Conservation (phyloP, 1,140 invertebrate genomes). For the Sinella curviseta region DNA sequence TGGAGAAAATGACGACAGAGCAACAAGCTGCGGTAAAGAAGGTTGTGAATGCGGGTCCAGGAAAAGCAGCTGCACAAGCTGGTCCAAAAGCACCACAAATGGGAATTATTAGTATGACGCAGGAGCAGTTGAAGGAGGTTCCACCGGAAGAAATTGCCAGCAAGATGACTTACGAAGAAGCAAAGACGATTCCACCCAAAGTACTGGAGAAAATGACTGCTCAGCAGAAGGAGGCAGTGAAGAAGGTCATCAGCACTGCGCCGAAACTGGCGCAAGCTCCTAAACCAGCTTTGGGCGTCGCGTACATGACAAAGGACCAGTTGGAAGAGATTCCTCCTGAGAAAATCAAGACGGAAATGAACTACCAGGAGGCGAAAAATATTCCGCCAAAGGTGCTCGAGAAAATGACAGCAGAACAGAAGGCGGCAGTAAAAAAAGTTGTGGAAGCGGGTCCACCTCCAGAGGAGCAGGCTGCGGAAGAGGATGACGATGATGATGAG, state of each 20-base stretch:
- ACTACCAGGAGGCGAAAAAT: not conserved
- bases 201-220: not conserved
- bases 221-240: not conserved
- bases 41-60: not conserved
- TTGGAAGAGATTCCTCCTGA: not conserved
- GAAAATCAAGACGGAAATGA: not conserved
- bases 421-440: not conserved
- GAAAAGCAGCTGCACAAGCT: not conserved
- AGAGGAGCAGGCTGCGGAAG: not conserved
- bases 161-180: conserved; percentile 4
- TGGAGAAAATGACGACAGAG: not conserved
- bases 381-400: not conserved
- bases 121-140: not conserved
- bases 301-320: not conserved
- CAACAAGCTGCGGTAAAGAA: not conserved
- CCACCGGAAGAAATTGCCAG: not conserved
- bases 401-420: not conserved
- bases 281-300: not conserved
- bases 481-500: not conserved
- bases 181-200: not conserved
- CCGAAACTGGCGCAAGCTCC: too few relatives aligned
- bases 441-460: not conserved
- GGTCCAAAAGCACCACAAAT: not conserved
- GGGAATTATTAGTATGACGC: not conserved
- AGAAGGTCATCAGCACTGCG: not conserved